Percentiles rank a stretch among this genome's conserved stretches.
Evolutionary conservation across 1,140 invertebrate genomes (phyloP).

Genomic region (Neodiprion fabricii): DNA sequence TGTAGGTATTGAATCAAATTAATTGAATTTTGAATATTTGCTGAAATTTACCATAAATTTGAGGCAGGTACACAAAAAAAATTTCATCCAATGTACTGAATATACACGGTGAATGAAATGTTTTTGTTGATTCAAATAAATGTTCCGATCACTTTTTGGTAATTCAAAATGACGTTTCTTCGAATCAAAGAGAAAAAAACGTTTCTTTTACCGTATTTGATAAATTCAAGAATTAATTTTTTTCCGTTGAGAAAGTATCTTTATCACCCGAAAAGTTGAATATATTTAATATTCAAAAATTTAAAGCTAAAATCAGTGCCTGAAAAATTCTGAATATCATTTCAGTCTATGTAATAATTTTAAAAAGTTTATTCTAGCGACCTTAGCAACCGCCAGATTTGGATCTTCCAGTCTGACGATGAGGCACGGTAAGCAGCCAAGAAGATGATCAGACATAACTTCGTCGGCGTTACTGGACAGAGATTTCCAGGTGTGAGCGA

Average conservation of each 20-base stretch:
- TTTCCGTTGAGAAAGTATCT: conserved; percentile 1
- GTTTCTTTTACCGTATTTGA: not conserved
- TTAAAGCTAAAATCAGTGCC: not conserved
- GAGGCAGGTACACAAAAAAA: too few species aligned
- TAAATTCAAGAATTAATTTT: not conserved
- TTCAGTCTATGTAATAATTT: conserved; percentile 10
- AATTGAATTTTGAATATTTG: too few species aligned
- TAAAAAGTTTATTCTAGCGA: conserved; percentile 16
- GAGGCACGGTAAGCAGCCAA: conserved; percentile 50
- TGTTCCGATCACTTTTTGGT: too few species aligned
- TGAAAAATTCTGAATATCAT: not conserved
- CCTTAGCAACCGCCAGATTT: conserved; percentile 40
- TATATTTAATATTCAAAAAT: conserved; percentile 14
- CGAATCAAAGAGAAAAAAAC: not conserved
- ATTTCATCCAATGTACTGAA: too few species aligned
- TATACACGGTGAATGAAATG: too few species aligned
- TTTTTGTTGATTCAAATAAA: too few species aligned
- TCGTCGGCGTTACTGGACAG: conserved; percentile 38
- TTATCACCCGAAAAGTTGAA: not conserved
- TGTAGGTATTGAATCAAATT: not conserved
- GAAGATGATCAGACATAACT: conserved; percentile 49
- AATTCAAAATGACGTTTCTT: too few species aligned
- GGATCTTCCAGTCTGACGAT: conserved; percentile 50
- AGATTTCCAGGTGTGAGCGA: conserved; percentile 44
- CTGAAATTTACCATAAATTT: too few species aligned